Conservation (phyloP, 2,888 invertebrate genomes). For the Helobdella robusta region DNA sequence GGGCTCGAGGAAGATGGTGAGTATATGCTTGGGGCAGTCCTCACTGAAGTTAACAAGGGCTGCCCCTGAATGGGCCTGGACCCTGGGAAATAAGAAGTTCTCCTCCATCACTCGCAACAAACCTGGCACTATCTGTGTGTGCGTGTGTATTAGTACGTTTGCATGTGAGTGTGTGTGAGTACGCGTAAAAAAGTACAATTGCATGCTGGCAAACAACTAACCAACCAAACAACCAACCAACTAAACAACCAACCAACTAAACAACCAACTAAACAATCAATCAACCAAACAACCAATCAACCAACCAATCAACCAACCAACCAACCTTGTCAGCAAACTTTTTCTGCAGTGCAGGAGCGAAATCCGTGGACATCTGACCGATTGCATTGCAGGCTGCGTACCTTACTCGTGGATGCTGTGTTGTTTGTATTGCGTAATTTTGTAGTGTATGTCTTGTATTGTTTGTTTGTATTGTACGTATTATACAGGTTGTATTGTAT, state of each 20-base stretch:
- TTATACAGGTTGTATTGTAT: too few species aligned
- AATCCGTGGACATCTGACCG: slow-evolving; percentile 97
- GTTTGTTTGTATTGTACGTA: too few species aligned
- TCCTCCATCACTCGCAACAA: slow-evolving; percentile 76
- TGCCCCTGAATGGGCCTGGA: slow-evolving; percentile 80
- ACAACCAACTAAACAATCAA: background rate
- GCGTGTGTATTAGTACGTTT: background rate
- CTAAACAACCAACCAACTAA: background rate
- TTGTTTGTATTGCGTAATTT: too few species aligned
- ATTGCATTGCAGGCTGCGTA: slow-evolving; percentile 97
- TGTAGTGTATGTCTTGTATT: too few species aligned
- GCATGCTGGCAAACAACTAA: too few species aligned
- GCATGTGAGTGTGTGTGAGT: too few species aligned
- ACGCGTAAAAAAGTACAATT: too few species aligned
- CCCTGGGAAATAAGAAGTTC: slow-evolving; percentile 81
- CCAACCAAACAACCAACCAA: too few species aligned
- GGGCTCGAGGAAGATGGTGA: slow-evolving; percentile 75
- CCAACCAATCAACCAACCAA: background rate
- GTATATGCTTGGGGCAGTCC: slow-evolving; percentile 88
- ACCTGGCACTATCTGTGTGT: slow-evolving; percentile 66
- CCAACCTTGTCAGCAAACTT: slow-evolving; percentile 81
- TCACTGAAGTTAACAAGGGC: slow-evolving; percentile 98
- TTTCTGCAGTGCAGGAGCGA: slow-evolving; percentile 90
- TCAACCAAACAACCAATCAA: background rate
- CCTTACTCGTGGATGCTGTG: slow-evolving; percentile 51